Conservation (phyloP, 2,113 vertebrate genomes). For the Ibidorhyncha struthersii region DNA sequence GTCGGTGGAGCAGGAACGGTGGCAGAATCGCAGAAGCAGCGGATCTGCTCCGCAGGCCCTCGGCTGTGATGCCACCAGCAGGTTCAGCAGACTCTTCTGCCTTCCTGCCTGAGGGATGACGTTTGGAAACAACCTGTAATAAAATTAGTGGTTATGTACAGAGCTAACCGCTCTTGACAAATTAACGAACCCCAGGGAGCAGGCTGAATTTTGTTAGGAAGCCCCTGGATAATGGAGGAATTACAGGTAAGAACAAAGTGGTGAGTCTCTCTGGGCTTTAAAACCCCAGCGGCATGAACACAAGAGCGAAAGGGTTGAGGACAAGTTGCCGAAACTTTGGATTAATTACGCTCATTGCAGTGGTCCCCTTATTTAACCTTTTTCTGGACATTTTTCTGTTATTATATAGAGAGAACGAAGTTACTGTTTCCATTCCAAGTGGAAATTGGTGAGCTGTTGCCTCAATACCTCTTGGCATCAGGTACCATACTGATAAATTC, state of each 20-base stretch:
- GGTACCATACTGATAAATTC: no score
- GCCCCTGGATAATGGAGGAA: neutral
- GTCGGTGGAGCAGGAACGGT: no score
- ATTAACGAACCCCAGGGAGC: neutral
- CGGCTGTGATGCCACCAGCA: neutral
- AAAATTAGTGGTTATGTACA: neutral
- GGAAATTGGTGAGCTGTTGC: accelerated
- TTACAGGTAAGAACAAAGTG: neutral
- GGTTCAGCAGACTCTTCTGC: neutral
- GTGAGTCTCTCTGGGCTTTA: neutral
- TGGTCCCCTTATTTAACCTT: neutral
- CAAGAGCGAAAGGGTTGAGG: neutral
- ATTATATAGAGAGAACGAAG: accelerated
- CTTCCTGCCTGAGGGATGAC: no score
- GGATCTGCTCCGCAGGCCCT: neutral
- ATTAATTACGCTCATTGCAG: accelerated
- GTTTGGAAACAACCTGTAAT: neutral
- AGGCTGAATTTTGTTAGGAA: neutral
- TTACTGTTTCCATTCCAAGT: no score
- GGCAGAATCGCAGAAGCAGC: neutral
- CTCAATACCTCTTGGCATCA: neutral
- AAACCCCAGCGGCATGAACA: accelerated
- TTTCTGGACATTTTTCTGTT: neutral
- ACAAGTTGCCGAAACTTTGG: neutral
- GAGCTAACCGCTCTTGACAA: neutral